Conservation (phyloP, 2,888 invertebrate genomes). For the Leptothorax acervorum region DNA sequence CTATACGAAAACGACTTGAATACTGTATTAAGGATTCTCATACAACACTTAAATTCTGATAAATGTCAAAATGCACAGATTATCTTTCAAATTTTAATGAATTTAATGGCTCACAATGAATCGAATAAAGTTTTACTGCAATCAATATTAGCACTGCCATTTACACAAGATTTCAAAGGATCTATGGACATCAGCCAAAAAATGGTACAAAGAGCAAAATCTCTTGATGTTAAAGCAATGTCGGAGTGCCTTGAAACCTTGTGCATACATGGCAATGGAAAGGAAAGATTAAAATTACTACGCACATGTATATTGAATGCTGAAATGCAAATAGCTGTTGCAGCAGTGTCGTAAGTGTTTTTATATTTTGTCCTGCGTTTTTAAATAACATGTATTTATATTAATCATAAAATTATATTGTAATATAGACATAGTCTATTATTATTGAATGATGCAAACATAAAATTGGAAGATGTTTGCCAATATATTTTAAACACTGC, state of each 20-base stretch:
- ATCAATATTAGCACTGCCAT: slow-evolving; percentile 77
- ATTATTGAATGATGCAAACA: slow-evolving; percentile 56
- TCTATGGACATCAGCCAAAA: slow-evolving; percentile 67
- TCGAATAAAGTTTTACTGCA: slow-evolving; percentile 75
- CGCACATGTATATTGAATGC: slow-evolving; percentile 72
- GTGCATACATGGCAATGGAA: slow-evolving; percentile 75
- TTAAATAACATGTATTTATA: neutral
- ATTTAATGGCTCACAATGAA: slow-evolving; percentile 78
- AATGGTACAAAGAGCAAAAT: slow-evolving; percentile 74
- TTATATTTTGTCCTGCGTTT: neutral
- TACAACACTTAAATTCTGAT: slow-evolving; percentile 65
- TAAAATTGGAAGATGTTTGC: slow-evolving; percentile 71
- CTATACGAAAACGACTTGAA: slow-evolving; percentile 73
- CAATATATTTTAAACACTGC: slow-evolving; percentile 79
- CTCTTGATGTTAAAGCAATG: slow-evolving; percentile 76
- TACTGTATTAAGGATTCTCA: slow-evolving; percentile 63
- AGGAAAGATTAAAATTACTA: slow-evolving; percentile 76
- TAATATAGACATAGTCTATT: slow-evolving; percentile 58
- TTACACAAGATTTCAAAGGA: slow-evolving; percentile 57
- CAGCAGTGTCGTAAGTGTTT: slow-evolving; percentile 78
- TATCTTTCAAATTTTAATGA: slow-evolving; percentile 77
- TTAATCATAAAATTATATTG: slow-evolving; percentile 5
- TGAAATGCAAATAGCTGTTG: slow-evolving; percentile 75
- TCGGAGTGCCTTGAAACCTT: slow-evolving; percentile 77
- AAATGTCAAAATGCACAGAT: slow-evolving; percentile 44